Percentiles rank a stretch among this genome's conserved stretches.
These are phyloP conservation scores for Hybognathus amarus DNA, from an alignment of 2,797 vertebrate species.

Conservation along the genomic window DNA sequence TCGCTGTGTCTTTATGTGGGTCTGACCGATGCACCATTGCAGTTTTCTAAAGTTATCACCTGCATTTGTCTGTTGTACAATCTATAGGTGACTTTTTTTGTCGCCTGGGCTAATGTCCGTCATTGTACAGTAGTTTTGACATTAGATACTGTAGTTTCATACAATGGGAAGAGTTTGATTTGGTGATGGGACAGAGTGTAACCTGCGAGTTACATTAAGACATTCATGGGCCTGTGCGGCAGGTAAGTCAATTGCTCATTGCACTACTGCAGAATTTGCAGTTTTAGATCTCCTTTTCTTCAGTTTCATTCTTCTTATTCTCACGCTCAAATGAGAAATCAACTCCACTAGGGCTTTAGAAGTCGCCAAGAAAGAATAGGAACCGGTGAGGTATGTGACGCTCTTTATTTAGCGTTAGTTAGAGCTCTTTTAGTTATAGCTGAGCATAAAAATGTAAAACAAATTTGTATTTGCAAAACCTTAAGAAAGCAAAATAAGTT, in stretches of 20 bases:
- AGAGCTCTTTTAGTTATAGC: too few relatives aligned
- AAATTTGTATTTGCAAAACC: background rate
- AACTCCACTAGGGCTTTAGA: background rate
- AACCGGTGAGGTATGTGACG: background rate
- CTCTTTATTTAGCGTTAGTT: background rate
- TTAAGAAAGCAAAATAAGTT: background rate
- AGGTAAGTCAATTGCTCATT: constrained; percentile 18
- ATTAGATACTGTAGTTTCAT: background rate
- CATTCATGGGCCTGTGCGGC: background rate
- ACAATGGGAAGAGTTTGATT: background rate
- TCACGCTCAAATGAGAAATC: constrained; percentile 2
- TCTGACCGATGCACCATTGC: constrained; percentile 36
- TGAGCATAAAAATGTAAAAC: background rate
- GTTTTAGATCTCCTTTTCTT: background rate
- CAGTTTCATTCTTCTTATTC: constrained; percentile 28
- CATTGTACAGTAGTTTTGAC: background rate
- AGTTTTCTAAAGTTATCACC: constrained; percentile 39
- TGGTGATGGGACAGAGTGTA: background rate
- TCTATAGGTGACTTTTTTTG: constrained; percentile 9
- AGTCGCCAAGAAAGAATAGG: background rate
- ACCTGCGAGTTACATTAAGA: background rate
- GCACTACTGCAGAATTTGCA: background rate
- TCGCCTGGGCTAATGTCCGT: background rate
- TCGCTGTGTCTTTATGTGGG: constrained; percentile 43
- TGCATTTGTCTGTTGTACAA: constrained; percentile 13